A percentile compares a stretch with the other conserved stretches of the same genome.
These are phyloP conservation scores for Seladonia tumulorum DNA, from an alignment of 2,888 invertebrate genomes.

Conservation along the genomic window DNA sequence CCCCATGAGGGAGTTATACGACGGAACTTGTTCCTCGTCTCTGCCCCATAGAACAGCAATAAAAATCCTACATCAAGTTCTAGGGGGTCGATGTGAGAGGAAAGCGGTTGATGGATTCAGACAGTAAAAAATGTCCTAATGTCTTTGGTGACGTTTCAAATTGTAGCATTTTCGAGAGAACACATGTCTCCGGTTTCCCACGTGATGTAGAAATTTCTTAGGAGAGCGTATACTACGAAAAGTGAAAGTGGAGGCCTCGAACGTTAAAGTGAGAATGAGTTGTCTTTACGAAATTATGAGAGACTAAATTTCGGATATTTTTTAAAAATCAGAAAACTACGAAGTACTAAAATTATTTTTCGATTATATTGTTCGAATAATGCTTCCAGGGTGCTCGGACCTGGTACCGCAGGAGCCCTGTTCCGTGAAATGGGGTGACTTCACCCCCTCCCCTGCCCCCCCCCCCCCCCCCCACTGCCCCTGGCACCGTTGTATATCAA, in stretches of 20 bases:
- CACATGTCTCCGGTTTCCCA: no score
- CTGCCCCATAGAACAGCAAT: not conserved
- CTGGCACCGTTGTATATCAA: conserved; percentile 60
- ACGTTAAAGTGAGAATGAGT: not conserved
- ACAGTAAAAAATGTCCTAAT: not conserved
- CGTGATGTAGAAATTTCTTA: no score
- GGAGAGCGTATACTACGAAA: no score
- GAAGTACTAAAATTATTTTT: not conserved
- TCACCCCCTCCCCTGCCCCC: conserved; percentile 24
- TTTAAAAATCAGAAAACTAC: not conserved
- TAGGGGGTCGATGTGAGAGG: not conserved
- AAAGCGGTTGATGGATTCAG: not conserved
- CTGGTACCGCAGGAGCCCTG: not conserved
- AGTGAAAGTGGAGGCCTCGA: no score
- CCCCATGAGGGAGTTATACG: not conserved
- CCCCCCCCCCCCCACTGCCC: not conserved
- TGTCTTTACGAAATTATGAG: not conserved
- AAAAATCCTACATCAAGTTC: not conserved
- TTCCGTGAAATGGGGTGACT: conserved; percentile 69
- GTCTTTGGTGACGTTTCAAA: not conserved
- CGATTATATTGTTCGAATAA: not conserved
- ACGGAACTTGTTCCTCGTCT: not conserved
- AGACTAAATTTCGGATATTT: not conserved
- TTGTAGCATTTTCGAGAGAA: not conserved
- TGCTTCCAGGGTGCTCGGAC: conserved; percentile 3